Evolutionary conservation across 1,140 invertebrate species (phyloP), one percentile per base, ranked within the genome.

Genomic region (Drosophila orena): DNA sequence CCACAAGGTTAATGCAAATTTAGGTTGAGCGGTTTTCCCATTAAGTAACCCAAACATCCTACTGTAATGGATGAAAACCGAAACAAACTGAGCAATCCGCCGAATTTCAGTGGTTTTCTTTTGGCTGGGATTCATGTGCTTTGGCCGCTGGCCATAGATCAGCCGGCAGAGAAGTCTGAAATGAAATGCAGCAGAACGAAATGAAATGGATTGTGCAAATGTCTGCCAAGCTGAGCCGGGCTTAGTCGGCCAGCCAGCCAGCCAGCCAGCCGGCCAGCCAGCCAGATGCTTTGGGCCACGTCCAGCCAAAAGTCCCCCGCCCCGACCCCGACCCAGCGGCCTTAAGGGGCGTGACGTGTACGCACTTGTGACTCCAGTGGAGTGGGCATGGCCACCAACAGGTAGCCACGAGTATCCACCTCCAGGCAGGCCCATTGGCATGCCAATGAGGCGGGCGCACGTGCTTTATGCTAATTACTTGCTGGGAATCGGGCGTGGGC

Each of bases 401-500:
- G 83, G 83, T 86, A 43, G 58, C 61, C 34, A 52, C 24, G 47
- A 50, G 35, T 60, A 62, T 20, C 27, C 47, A 57, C 40, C 65
- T 52, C 56, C 54, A 73, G 61, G 60, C 46, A 44, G 50, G 35
- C 43, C 43, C 24, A 17, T 15, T 17, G 57, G 83, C 79, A 88
- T 89, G 81, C 73, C 68, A 88, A 88, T 89, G 84, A 81, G 79
- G 53, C 56, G 52, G 70, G 61, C 76, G 84, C 84, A 89, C 84
- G 84, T 89, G 84, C 84, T 89, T 89, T 89, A 89, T 89, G 84
- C 72, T 89, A 89, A 89, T 89, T 65, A 89, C 65, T 89, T 72
- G 68, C 58, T 75, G 79, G 79, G 88, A 52, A 52, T 77, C 77
- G 83, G 83, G 84, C 84, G 83, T 86, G 83, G 70, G 81, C 35